Base-by-base conservation (phyloP, 2,888 invertebrate species). In the Hirtodrosophila histrioides region DNA sequence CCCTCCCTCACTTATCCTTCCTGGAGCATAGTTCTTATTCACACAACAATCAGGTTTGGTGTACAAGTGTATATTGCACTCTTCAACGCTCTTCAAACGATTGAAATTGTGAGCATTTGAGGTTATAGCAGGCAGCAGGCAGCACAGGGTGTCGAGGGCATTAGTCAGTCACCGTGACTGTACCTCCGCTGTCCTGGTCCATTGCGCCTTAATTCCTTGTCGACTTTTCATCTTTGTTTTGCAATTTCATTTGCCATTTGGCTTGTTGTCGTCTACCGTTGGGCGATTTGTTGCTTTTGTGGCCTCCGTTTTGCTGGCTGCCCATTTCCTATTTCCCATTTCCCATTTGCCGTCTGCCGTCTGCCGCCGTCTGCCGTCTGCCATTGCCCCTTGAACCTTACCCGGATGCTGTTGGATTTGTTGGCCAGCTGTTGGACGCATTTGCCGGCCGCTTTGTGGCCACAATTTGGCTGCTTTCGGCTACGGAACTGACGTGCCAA, bases 391-490 rank as follows among this genome's bases (percentile, higher is more conserved):
- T 12, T 33, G 44, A 17, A 17, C 17, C 17, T 17, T 1, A 8
- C 43, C 43, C 39, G 46, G 39, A 58, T 56, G 46, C 36, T 51
- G 40, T 35, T 72, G 45, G 51, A 49, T 45, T 61, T 60, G 75
- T 66, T 60, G 67, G 69, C 66, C 85, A 78, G 82, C 75, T 82
- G 82, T 68, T 82, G 65, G 66, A 51, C 63, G 67, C 58, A 68
- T 69, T 80, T 81, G 56, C 63, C 65, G 82, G 79, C 69, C 86
- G 76, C 69, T 61, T 78, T 78, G 79, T 79, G 81, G 81, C 86
- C 83, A 86, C 68, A 69, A 66, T 71, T 72, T 58, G 69, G 81
- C 63, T 64, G 55, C 58, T 44, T 62, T 54, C 36, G 24, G 40
- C 48, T 7, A 37, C 45, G 24, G 3, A 7, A 8, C 7, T 46